A percentile compares a stretch with the other conserved stretches of the same genome.
Conservation (phyloP, 2,797 vertebrate species). For the Syndactyla subalaris region DNA sequence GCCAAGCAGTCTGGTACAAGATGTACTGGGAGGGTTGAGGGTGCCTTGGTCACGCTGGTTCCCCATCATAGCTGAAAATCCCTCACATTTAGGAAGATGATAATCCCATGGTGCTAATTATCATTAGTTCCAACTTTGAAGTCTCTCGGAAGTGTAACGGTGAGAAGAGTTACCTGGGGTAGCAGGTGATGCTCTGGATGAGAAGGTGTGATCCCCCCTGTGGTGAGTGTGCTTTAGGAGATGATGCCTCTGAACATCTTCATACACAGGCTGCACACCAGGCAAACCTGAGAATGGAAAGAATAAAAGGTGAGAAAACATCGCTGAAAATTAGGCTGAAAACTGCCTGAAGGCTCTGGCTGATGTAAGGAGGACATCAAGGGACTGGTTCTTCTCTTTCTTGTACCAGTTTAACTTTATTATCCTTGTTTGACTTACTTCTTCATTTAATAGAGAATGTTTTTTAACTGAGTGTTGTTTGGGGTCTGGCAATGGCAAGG, state of each 20-base stretch:
- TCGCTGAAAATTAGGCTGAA: neutral
- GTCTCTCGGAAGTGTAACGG: neutral
- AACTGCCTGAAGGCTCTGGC: neutral
- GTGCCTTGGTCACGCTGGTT: rapidly evolving
- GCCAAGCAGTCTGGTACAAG: too few species aligned
- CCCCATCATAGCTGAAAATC: neutral
- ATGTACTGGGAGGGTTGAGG: rapidly evolving
- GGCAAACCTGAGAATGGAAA: neutral
- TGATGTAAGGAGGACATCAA: neutral
- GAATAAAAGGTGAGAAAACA: conserved; percentile 38
- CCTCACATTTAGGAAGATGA: neutral
- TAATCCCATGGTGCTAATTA: neutral
- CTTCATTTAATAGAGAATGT: neutral
- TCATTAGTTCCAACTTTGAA: neutral
- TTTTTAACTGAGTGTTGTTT: neutral
- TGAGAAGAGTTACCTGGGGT: neutral
- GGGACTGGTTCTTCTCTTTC: neutral
- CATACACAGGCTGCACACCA: neutral
- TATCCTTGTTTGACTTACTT: neutral
- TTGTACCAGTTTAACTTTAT: neutral
- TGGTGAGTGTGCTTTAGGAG: neutral
- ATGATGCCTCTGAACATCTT: neutral
- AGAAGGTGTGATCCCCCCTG: neutral
- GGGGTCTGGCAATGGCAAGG: neutral
- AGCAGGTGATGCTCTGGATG: neutral